phyloP scores from a whole-genome alignment of 2,797 vertebrate species.

The Babyrousa celebensis region DNA sequence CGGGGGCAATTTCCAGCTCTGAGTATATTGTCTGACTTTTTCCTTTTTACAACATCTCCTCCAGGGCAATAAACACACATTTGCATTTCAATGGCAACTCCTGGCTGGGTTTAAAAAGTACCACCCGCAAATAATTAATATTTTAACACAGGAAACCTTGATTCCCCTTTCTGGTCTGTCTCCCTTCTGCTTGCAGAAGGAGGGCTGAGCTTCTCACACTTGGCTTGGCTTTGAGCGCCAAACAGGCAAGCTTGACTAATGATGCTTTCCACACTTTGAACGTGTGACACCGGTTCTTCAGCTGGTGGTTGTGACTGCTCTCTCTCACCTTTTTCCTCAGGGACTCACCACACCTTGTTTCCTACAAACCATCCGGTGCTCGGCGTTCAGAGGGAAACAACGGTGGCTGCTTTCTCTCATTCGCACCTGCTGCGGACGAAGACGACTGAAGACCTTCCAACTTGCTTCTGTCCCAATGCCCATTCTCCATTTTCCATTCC shows the following conservation, averaged over 20 bases:
- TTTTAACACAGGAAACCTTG: slow-evolving; percentile 74
- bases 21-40: slow-evolving; percentile 30
- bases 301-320: slow-evolving; percentile 4
- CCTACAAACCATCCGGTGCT: neutral
- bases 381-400: neutral
- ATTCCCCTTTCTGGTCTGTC: slow-evolving; percentile 23
- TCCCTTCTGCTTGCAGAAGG: neutral
- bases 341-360: slow-evolving; percentile 14
- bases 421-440: neutral
- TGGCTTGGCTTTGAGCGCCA: neutral
- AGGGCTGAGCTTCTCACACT: neutral
- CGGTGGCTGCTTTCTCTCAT: neutral
- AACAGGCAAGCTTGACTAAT: neutral
- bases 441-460: neutral
- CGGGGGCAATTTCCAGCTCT: slow-evolving; percentile 72
- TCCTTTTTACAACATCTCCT: slow-evolving; percentile 55
- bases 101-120: slow-evolving; percentile 76
- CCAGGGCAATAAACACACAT: slow-evolving; percentile 76
- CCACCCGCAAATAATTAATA: slow-evolving; percentile 78
- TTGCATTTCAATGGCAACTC: slow-evolving; percentile 82
- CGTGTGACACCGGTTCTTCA: slow-evolving; percentile 51
- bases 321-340: slow-evolving; percentile 34
- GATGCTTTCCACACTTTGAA: slow-evolving; percentile 71
- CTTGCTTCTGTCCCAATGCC: neutral
- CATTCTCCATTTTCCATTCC: neutral